Evolutionary conservation across 2,113 vertebrate genomes (phyloP).

Genomic region (Butorides virescens): DNA sequence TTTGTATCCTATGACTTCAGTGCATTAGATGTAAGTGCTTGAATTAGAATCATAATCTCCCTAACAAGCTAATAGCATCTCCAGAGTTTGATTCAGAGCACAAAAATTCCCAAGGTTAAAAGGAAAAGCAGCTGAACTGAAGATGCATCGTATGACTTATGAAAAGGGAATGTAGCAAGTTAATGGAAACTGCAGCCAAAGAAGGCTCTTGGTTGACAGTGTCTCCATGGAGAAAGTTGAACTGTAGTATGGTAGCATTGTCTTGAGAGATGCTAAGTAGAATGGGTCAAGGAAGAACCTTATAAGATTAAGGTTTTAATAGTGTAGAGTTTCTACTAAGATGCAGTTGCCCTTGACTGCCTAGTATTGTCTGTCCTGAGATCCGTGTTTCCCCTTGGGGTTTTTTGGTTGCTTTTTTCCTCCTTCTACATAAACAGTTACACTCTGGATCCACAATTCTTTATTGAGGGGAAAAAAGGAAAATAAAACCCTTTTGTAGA

Average conservation of each 20-base stretch:
- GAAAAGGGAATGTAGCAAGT: not conserved
- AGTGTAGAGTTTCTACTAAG: not conserved
- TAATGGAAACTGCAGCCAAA: not conserved
- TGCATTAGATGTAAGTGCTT: not conserved
- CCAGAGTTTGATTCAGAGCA: not conserved
- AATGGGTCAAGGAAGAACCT: not conserved
- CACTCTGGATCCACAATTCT: not conserved
- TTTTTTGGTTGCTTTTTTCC: not conserved
- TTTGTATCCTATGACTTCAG: not conserved
- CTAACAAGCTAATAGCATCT: not conserved
- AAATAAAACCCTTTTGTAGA: not conserved
- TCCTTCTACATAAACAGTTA: not conserved
- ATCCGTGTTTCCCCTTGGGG: not conserved
- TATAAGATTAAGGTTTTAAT: not conserved
- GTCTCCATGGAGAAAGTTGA: not conserved
- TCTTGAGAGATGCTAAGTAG: not conserved
- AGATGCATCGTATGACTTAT: fast-evolving
- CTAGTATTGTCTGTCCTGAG: not conserved
- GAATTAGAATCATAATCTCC: not conserved
- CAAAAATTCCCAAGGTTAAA: not conserved
- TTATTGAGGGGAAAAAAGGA: not conserved
- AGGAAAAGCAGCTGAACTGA: not conserved
- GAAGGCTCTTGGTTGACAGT: not conserved
- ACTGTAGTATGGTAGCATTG: not conserved
- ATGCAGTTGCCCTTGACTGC: not conserved